Conservation (phyloP, 2,113 vertebrate species). For the Fregata magnificens region DNA sequence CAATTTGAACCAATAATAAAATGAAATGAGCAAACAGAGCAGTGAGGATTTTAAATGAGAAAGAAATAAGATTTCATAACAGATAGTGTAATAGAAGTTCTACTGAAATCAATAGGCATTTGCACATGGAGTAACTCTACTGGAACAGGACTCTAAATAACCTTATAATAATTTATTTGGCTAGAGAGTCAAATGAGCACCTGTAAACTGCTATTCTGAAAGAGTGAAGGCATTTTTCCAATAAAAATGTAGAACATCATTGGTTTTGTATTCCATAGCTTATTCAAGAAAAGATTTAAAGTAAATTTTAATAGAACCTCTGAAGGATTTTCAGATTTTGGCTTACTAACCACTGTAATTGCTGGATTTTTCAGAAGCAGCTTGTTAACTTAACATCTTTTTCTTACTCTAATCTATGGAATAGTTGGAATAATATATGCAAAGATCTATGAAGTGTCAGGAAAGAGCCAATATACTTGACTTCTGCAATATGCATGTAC, state of each 20-base stretch:
- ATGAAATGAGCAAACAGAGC: background rate
- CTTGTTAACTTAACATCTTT: background rate
- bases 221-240: background rate
- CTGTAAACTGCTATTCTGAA: background rate
- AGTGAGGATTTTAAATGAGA: background rate
- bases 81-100: background rate
- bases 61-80: background rate
- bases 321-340: background rate
- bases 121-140: background rate
- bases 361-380: background rate
- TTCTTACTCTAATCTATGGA: background rate
- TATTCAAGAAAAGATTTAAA: background rate
- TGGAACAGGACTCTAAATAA: constrained; percentile 19
- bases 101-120: constrained; percentile 14
- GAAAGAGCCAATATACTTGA: background rate
- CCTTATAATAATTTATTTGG: background rate
- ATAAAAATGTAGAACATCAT: background rate
- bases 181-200: background rate
- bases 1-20: background rate
- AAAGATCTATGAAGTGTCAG: background rate
- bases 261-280: background rate
- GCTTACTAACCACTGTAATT: background rate
- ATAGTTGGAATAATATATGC: background rate
- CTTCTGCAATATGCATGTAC: background rate
- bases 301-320: background rate